Evolutionary conservation across 2,113 vertebrate species (phyloP).

Genomic region (Catharus minimus): DNA sequence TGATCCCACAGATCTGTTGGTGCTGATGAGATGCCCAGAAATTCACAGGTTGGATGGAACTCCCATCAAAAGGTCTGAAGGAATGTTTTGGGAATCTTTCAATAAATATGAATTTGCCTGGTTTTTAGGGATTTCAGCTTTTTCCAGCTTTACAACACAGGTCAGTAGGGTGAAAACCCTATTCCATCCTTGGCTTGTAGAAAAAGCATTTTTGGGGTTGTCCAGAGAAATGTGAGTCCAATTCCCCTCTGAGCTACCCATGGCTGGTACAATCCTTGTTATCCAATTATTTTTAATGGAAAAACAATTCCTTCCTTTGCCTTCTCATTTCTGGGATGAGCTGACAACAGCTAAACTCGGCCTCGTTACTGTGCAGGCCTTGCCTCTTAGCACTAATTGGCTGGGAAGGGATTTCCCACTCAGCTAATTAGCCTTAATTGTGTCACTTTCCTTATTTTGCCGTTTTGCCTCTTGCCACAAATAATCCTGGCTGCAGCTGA

Average conservation of each 20-base stretch:
- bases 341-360: background rate
- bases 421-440: conserved; percentile 33
- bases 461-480: background rate
- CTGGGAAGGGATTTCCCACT: background rate
- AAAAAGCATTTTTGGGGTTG: background rate
- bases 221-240: background rate
- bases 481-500: background rate
- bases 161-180: background rate
- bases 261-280: accelerated
- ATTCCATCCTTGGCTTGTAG: background rate
- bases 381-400: conserved; percentile 25
- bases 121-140: background rate
- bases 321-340: background rate
- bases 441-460: background rate
- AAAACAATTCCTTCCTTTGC: background rate
- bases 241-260: background rate
- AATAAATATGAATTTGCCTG: accelerated
- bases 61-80: background rate
- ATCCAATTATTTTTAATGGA: conserved; percentile 20
- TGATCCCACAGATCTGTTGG: background rate
- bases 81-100: background rate
- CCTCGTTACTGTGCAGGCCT: background rate
- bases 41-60: background rate
- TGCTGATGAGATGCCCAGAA: accelerated
- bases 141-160: background rate